A percentile compares a stretch with the other conserved stretches of the same genome.
Conservation (phyloP, 1,140 invertebrate genomes). For the Stegodyphus mimosarum region DNA sequence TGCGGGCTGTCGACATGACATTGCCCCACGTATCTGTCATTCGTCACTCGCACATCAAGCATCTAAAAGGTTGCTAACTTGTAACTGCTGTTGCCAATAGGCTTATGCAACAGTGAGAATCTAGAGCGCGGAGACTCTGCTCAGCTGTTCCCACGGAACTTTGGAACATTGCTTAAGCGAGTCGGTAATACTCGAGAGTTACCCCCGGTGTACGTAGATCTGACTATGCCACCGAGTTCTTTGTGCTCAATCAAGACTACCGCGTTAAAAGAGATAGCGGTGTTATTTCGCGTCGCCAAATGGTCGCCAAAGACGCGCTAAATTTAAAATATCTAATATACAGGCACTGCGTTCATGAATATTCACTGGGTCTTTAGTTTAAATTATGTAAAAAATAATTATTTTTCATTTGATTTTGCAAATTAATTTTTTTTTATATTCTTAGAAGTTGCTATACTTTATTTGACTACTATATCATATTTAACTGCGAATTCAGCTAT, state of each 20-base stretch:
- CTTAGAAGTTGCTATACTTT: too few species aligned
- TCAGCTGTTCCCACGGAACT: slow-evolving; percentile 37
- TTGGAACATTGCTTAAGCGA: slow-evolving; percentile 13
- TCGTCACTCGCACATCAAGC: slow-evolving; percentile 39
- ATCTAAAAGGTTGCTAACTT: slow-evolving; percentile 15
- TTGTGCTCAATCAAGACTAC: slow-evolving; percentile 43
- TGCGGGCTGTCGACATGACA: slow-evolving; percentile 45
- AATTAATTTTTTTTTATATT: too few species aligned
- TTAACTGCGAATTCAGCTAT: too few species aligned
- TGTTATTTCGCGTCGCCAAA: slow-evolving; percentile 15
- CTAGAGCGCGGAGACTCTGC: background rate
- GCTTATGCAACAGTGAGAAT: background rate
- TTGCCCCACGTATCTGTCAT: slow-evolving; percentile 31
- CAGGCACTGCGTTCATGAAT: too few species aligned
- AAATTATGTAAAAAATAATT: too few species aligned
- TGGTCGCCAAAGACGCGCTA: slow-evolving; percentile 29
- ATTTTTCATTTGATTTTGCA: too few species aligned
- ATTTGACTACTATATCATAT: too few species aligned
- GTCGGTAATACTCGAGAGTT: background rate
- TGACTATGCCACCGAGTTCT: slow-evolving; percentile 20
- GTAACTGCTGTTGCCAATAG: slow-evolving; percentile 13
- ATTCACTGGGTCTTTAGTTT: too few species aligned
- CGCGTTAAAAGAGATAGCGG: slow-evolving; percentile 5
- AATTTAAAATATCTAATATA: background rate
- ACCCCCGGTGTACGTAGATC: slow-evolving; percentile 22